These are phyloP conservation scores for Heliconius aoede DNA, from an alignment of 2,888 invertebrate species.

Conservation along the genomic window DNA sequence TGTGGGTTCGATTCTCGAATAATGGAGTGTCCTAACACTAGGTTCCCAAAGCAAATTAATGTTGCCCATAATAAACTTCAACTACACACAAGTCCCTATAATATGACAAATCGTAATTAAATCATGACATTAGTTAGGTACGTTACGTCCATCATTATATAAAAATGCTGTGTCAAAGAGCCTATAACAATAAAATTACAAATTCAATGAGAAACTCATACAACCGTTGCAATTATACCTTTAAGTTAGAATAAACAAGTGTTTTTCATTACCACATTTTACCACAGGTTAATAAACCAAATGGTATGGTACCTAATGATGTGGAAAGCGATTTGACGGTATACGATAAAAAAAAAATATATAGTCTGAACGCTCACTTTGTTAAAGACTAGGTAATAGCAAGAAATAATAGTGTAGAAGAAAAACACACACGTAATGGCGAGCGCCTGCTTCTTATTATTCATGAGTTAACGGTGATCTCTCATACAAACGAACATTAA, in stretches of 20 bases:
- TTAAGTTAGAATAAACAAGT: conserved; percentile 32
- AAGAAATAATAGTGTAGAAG: conserved; percentile 76
- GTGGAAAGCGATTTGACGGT: conserved; percentile 68
- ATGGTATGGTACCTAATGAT: conserved; percentile 62
- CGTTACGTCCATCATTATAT: conserved; percentile 23
- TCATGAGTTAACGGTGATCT: conserved; percentile 74
- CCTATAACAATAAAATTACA: conserved; percentile 44
- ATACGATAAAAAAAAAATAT: conserved; percentile 60
- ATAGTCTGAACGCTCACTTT: conserved; percentile 67
- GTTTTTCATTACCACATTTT: conserved; percentile 24
- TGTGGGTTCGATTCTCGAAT: too few relatives aligned
- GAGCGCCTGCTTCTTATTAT: conserved; percentile 71
- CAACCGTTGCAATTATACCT: conserved; percentile 42
- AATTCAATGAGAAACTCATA: conserved; percentile 39
- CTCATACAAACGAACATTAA: conserved; percentile 50
- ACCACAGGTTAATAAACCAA: conserved; percentile 48
- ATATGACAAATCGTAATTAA: not conserved
- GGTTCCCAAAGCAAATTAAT: too few relatives aligned
- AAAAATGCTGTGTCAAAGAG: conserved; percentile 37
- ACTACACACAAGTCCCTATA: not conserved
- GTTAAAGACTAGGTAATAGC: conserved; percentile 74
- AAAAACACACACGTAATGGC: conserved; percentile 76
- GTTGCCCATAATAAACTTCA: not conserved
- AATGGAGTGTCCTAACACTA: too few relatives aligned
- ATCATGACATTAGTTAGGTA: not conserved